These are phyloP conservation scores for Austrofundulus limnaeus DNA, from an alignment of 2,113 vertebrate species.

Conservation along the genomic window DNA sequence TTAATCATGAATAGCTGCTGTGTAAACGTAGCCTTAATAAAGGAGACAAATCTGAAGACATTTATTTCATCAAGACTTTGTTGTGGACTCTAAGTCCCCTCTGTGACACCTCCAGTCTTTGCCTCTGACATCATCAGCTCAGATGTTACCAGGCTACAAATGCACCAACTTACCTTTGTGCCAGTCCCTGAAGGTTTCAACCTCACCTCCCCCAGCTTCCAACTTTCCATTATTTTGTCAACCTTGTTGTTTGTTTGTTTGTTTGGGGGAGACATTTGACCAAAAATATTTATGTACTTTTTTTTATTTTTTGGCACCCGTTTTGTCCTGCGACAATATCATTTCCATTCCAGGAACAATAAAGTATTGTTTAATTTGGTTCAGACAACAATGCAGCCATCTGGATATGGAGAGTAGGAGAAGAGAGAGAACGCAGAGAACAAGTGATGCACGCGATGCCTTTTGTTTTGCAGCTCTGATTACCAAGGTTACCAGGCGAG, in stretches of 20 bases:
- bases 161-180: not conserved
- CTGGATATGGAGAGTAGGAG: slow-evolving; percentile 61
- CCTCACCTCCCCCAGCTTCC: not conserved
- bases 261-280: no score
- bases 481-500: slow-evolving; percentile 72
- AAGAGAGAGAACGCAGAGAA: slow-evolving; percentile 52
- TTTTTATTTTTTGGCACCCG: not conserved
- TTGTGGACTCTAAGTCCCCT: not conserved
- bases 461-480: slow-evolving; percentile 69
- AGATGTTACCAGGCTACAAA: not conserved
- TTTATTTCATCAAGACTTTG: no score
- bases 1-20: no score
- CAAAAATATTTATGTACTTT: not conserved
- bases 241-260: no score
- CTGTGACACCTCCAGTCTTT: not conserved
- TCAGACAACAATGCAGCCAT: slow-evolving; percentile 65
- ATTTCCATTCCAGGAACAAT: not conserved
- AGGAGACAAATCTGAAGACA: no score
- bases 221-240: not conserved
- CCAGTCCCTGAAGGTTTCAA: not conserved
- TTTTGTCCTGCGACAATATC: not conserved
- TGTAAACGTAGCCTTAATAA: no score
- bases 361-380: not conserved
- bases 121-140: not conserved
- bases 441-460: slow-evolving; percentile 57